Base-by-base conservation (phyloP, 2,797 vertebrate species). In the Ctenopoma multispine region DNA sequence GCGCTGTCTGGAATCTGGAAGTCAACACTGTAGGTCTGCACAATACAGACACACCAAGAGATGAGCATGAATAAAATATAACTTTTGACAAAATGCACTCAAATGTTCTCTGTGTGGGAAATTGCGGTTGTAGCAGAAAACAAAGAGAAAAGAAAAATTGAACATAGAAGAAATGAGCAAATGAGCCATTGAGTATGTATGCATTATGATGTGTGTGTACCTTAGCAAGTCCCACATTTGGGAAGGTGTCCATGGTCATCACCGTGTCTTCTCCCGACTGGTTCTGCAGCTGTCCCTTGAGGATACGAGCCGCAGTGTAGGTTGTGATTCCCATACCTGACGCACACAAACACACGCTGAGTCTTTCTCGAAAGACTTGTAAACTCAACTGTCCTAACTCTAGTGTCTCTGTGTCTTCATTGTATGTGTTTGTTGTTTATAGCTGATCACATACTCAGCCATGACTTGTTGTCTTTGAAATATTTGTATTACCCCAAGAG, bases 211-310 rank as follows among this genome's bases (percentile, higher is more conserved):
- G 54, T 61, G 49, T 31, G 20, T 14, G 4, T 85, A 95, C 94
- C 90, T 95, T 95, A 50, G 86, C 89, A 7, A 95, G 81, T 43
- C 93, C 94, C 51, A 94, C 90, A 3, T 90, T 61, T 4, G 93
- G 92, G 75, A 95, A 95, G 1, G 92, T 94, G 82, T 95, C 94
- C 94, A 95, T 94, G 73, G 92, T 93, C 92, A 95, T 92, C 72
- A 94, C 81, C 0, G 93, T 93, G 75, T 95, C 94, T 69, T 95
- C 94, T 55, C 94, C 95, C 0, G 83, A 86, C 68, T 83, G 84
- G 24, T 92, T 91, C 83, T 92, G 79, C 66, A 95, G 76, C 71
- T 95, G 95, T 40, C 94, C 95, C 82, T 95, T 95, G 23, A 95
- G 90, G 65, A 95, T 95, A 18, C 94, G 92, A 47, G 93, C 92